Base-by-base conservation (phyloP, 2,888 invertebrate genomes). In the Xanthia togata region DNA sequence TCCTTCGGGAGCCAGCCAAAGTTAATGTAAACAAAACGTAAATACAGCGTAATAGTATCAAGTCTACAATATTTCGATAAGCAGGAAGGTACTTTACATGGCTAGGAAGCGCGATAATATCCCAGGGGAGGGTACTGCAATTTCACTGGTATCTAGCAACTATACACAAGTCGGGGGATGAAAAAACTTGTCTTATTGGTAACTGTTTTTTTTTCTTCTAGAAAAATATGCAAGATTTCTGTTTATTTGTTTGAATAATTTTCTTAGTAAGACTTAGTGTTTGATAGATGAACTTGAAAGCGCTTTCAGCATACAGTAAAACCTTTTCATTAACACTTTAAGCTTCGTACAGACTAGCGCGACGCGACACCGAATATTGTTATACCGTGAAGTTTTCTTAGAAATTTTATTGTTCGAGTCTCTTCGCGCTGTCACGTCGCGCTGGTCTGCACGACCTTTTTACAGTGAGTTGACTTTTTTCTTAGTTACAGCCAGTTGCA, bases 121-220 rank as follows among this genome's bases (percentile, higher is more conserved):
- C 95, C 95, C 95, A 82, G 78, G 94, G 95, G 96, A 95, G 92
- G 91, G 92, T 85, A 92, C 90, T 92, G 95, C 96, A 95, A 95
- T 96, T 96, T 95, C 93, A 92, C 90, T 87, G 92, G 90, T 90
- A 94, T 93, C 91, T 92, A 90, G 89, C 91, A 83, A 82, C 88
- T 90, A 92, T 90, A 93, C 91, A 93, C 93, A 91, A 93, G 89
- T 89, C 91, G 91, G 92, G 82, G 72, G 77, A 79, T 74, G 76
- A 81, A 72, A 65, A 71, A 72, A 38, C 53, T 62, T 74, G 53
- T 47, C 64, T 59, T 67, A 70, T 75, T 78, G 71, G 76, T 31
- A 63, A 62, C 12, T 50, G 14, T n/a, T 26, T 50, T 44, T 80
- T 59, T 79, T 50, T 44, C 4, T 17, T 68, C 12, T 2, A 31